Evolutionary conservation across 2,113 vertebrate species (phyloP), one percentile per base, ranked within the genome.

Genomic region (Fregetta grallaria): DNA sequence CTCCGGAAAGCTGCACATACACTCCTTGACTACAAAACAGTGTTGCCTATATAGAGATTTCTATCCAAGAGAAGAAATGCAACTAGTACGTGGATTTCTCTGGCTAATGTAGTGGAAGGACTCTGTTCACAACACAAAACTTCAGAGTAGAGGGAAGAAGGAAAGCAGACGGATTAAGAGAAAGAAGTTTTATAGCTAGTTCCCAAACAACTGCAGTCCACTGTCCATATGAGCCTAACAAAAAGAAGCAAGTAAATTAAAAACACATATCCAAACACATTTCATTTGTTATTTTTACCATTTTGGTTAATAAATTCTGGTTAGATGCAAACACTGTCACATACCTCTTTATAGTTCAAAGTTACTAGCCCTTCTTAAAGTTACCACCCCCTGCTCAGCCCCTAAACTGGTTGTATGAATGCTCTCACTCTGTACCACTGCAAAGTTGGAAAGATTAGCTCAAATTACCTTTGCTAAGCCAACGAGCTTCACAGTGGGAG

Each of bases 401-500:
- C 87, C 84, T 36, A 91, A 75, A 84, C 53, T 61, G 53, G 44
- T 0, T 78, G 61, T 34, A 67, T 91, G 87, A 95, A 91, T 40
- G 80, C 53, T 91, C 73, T 94, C 80, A 50, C 29, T 36, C 80
- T 87, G 84, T 83, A 84, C 75, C 76, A 91, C 55, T n/a, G 84
- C 80, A 93, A 94, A 95, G 56, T 95, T 87, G 68, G 87, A 84
- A 90, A 81, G 84, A 94, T 85, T 91, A 91, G 66, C 87, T 94
- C 91, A 91, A 92, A 91, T 94, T 96, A 95, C 93, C 52, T 90
- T 75, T 75, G 73, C 81, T 88, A 90, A 95, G 56, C 84, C 56
- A 91, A 82, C 1, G 0, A 56, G 71, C 70, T 88, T 67, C 74
- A 87, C 52, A 91, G 76, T 32, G 53, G 81, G 77, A 91, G 52